These are phyloP conservation scores for Matsumyia berberina DNA, from an alignment of 2,888 invertebrate genomes.

Conservation along the genomic window DNA sequence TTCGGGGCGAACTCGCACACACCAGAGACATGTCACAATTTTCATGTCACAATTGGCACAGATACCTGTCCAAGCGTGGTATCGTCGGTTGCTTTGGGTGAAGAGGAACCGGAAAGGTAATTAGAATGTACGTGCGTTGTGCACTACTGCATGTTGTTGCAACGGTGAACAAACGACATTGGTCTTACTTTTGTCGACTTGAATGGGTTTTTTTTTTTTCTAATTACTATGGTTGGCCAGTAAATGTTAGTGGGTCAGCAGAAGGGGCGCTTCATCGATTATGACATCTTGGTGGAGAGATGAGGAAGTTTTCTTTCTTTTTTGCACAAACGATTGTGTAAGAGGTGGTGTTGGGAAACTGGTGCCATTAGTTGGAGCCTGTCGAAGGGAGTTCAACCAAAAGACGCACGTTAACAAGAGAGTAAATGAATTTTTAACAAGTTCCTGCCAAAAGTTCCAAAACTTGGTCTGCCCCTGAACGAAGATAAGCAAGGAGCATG, in stretches of 20 bases:
- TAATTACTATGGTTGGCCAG: background rate
- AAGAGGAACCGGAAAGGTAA: background rate
- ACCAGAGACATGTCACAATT: slow-evolving; percentile 41
- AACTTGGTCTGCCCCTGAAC: too few relatives aligned
- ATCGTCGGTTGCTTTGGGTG: background rate
- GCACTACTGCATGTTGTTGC: slow-evolving; percentile 6
- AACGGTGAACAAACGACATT: slow-evolving; percentile 26
- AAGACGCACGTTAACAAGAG: too few relatives aligned
- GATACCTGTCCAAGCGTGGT: slow-evolving; percentile 44
- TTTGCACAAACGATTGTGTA: slow-evolving; percentile 2
- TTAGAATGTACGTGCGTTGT: slow-evolving; percentile 8
- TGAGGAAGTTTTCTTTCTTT: background rate
- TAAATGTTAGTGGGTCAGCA: slow-evolving; percentile 1
- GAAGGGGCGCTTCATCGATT: background rate
- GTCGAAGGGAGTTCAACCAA: too few relatives aligned
- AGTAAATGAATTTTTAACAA: too few relatives aligned
- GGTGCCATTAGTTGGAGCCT: too few relatives aligned
- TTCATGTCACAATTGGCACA: slow-evolving; percentile 52
- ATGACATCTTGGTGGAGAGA: background rate
- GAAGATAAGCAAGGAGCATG: too few relatives aligned
- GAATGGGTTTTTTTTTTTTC: background rate
- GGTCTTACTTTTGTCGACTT: background rate
- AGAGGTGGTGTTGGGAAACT: too few relatives aligned
- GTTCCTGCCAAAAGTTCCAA: too few relatives aligned
- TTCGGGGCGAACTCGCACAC: slow-evolving; percentile 5